These are phyloP conservation scores for Menidia menidia DNA, from an alignment of 2,797 vertebrate genomes.

Conservation along the genomic window DNA sequence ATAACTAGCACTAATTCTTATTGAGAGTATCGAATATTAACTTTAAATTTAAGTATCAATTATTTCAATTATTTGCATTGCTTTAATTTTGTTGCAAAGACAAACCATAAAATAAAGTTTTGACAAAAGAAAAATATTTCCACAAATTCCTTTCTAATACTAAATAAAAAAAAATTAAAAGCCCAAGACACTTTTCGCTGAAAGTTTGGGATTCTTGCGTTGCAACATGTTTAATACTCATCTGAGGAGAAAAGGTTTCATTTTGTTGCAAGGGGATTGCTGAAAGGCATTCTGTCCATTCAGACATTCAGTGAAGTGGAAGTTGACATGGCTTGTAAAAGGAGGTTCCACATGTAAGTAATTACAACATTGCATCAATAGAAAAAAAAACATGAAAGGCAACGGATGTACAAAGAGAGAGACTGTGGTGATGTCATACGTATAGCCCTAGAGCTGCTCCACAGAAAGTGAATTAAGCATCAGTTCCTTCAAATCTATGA, in stretches of 20 bases:
- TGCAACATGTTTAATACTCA: slow-evolving; percentile 28
- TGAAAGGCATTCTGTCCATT: slow-evolving; percentile 70
- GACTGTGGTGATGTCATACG: slow-evolving; percentile 41
- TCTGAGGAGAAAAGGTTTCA: slow-evolving; percentile 43
- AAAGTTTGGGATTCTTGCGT: slow-evolving; percentile 19
- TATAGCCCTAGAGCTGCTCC: slow-evolving; percentile 36
- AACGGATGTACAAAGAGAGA: slow-evolving; percentile 36
- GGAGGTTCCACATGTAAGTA: slow-evolving; percentile 47
- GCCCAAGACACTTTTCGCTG: neutral
- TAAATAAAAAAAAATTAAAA: too few relatives aligned
- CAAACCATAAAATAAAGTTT: too few relatives aligned
- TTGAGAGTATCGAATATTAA: too few relatives aligned
- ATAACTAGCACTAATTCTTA: too few relatives aligned
- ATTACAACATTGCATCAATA: slow-evolving; percentile 63
- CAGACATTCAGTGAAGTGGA: slow-evolving; percentile 61
- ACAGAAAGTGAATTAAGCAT: slow-evolving; percentile 42
- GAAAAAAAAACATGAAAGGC: slow-evolving; percentile 60
- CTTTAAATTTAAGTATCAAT: too few relatives aligned
- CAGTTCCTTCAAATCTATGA: slow-evolving; percentile 18
- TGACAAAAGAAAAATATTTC: too few relatives aligned
- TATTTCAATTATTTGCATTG: too few relatives aligned
- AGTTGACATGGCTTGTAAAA: slow-evolving; percentile 45
- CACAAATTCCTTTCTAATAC: too few relatives aligned
- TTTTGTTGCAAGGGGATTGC: slow-evolving; percentile 52
- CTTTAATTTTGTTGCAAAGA: too few relatives aligned